Percentiles rank a stretch among this genome's conserved stretches.
Conservation (phyloP, 2,888 invertebrate species). For the Neoascia interrupta region DNA sequence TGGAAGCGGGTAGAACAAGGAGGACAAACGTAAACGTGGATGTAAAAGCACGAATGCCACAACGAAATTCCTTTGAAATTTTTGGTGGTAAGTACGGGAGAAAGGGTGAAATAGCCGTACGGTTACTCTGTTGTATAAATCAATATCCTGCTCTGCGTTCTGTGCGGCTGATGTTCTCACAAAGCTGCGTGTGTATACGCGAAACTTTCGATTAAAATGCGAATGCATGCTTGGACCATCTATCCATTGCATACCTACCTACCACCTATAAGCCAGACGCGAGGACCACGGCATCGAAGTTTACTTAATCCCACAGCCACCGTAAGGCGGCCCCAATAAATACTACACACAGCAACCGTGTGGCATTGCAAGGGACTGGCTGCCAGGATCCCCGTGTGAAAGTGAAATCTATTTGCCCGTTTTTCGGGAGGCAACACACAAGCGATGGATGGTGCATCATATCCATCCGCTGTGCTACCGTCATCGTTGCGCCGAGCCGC, state of each 20-base stretch:
- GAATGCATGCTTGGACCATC: constrained; percentile 51
- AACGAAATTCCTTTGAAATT: constrained; percentile 58
- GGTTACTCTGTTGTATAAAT: constrained; percentile 49
- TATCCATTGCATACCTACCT: constrained; percentile 30
- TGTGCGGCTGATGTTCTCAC: constrained; percentile 10
- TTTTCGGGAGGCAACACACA: constrained; percentile 65
- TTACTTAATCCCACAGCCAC: constrained; percentile 57
- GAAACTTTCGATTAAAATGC: constrained; percentile 66
- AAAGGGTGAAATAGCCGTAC: background rate
- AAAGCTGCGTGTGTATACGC: constrained; percentile 33
- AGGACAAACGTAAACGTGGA: constrained; percentile 25
- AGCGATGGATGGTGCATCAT: constrained; percentile 48
- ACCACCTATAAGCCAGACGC: constrained; percentile 29
- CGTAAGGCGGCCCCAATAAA: constrained; percentile 40
- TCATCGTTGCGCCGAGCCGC: constrained; percentile 44
- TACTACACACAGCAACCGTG: constrained; percentile 17
- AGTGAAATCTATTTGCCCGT: constrained; percentile 69
- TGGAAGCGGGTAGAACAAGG: constrained; percentile 42
- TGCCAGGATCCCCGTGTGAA: constrained; percentile 63
- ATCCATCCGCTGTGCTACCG: constrained; percentile 57
- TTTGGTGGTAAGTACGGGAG: constrained; percentile 60
- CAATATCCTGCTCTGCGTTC: constrained; percentile 40
- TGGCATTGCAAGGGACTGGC: background rate
- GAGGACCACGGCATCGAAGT: constrained; percentile 56
- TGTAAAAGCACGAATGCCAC: constrained; percentile 40